Conservation (phyloP, 2,888 invertebrate species). For the Matsumyia berberina region DNA sequence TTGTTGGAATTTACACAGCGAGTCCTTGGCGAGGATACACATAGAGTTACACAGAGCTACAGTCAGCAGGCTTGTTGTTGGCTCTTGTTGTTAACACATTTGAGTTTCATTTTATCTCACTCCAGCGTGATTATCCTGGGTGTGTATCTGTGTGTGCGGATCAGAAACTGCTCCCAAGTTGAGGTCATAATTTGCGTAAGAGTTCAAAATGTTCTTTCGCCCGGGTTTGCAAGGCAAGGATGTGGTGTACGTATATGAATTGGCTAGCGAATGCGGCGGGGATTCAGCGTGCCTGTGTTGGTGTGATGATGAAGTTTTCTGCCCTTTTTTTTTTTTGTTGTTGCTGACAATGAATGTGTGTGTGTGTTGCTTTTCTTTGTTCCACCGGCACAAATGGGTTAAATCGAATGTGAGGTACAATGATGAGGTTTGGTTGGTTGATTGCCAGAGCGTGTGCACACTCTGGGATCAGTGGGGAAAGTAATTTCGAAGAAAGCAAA, state of each 20-base stretch:
- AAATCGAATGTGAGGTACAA: constrained; percentile 33
- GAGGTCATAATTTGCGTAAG: constrained; percentile 71
- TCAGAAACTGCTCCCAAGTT: constrained; percentile 48
- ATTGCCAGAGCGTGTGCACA: constrained; percentile 7
- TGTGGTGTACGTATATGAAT: neutral
- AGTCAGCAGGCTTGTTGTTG: constrained; percentile 14
- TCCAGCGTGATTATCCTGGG: neutral
- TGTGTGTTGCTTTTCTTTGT: neutral
- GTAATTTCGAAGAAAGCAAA: constrained; percentile 40
- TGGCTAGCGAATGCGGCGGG: constrained; percentile 45
- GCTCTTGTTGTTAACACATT: constrained; percentile 43
- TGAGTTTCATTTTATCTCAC: constrained; percentile 30
- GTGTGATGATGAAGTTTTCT: constrained; percentile 42
- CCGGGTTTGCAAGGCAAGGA: constrained; percentile 14
- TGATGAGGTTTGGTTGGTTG: constrained; percentile 9
- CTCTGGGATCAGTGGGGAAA: constrained; percentile 2
- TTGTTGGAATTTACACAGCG: constrained; percentile 42
- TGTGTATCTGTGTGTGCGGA: neutral
- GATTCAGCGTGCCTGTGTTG: constrained; percentile 26
- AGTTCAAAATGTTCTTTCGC: constrained; percentile 42
- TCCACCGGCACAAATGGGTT: constrained; percentile 39
- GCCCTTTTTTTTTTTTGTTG: neutral
- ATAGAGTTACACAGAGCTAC: neutral
- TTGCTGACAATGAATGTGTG: constrained; percentile 24
- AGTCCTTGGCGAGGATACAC: neutral